Conservation (phyloP, 92 coral and sea anemone genomes). For the Porites lobata region DNA sequence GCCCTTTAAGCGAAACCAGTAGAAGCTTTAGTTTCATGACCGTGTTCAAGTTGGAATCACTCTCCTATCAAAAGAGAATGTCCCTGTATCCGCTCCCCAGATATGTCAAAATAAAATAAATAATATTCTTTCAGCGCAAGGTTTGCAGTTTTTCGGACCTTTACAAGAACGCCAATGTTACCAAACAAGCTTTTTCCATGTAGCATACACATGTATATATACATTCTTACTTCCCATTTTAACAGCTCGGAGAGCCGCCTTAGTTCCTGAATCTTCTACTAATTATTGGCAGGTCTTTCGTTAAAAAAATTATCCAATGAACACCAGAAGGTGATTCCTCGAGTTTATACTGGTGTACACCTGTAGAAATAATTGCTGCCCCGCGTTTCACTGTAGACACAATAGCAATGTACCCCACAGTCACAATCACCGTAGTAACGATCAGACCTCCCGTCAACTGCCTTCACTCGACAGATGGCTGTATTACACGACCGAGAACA, state of each 20-base stretch:
- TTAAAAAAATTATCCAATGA: background rate
- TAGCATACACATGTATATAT: too few relatives aligned
- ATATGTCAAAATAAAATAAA: too few relatives aligned
- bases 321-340: background rate
- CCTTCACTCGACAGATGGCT: constrained; percentile 55
- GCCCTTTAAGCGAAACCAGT: too few relatives aligned
- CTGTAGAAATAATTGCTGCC: constrained; percentile 6
- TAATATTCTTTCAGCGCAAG: too few relatives aligned
- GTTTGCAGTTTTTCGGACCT: too few relatives aligned
- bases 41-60: too few relatives aligned
- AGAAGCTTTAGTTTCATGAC: too few relatives aligned
- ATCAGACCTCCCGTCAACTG: constrained; percentile 31
- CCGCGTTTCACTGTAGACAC: constrained; percentile 44
- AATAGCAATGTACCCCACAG: constrained; percentile 72
- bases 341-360: constrained; percentile 34
- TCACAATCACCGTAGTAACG: constrained; percentile 42
- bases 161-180: too few relatives aligned
- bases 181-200: too few relatives aligned
- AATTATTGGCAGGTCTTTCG: background rate
- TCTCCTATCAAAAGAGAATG: too few relatives aligned
- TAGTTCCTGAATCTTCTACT: background rate
- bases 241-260: background rate
- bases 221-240: background rate
- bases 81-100: too few relatives aligned
- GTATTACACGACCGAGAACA: constrained; percentile 50